Evolutionary conservation across 2,888 invertebrate species (phyloP).

Genomic region (Caenorhabditis japonica): DNA sequence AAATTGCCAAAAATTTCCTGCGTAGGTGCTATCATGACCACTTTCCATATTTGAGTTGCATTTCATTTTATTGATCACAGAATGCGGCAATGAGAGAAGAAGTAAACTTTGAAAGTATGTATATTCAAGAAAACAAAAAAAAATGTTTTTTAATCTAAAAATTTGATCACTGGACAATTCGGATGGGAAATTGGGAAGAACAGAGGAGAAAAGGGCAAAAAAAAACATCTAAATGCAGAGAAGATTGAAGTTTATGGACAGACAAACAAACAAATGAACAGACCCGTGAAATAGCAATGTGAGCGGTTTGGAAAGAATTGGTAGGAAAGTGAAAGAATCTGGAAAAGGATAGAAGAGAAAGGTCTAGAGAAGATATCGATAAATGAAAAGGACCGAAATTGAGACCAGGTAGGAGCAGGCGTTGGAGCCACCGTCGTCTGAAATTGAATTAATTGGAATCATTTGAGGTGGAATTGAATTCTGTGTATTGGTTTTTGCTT

Average conservation of each 20-base stretch:
- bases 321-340: slow-evolving; percentile 8
- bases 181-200: slow-evolving; percentile 2
- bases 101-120: too few species aligned
- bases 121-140: too few species aligned
- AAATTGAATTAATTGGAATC: too few species aligned
- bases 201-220: too few species aligned
- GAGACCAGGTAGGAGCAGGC: slow-evolving; percentile 29
- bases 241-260: slow-evolving; percentile 26
- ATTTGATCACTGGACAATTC: slow-evolving; percentile 30
- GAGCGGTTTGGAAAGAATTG: slow-evolving; percentile 43
- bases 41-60: too few species aligned
- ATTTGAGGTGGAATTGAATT: too few species aligned
- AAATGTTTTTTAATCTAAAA: slow-evolving; percentile 26
- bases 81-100: slow-evolving; percentile 13
- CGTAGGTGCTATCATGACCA: too few species aligned
- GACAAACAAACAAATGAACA: slow-evolving; percentile 9
- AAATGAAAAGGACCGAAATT: slow-evolving; percentile 58
- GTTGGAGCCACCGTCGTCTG: slow-evolving; percentile 49
- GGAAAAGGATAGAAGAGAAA: slow-evolving; percentile 1
- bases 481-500: neutral
- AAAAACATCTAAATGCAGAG: slow-evolving; percentile 11
- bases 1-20: too few species aligned
- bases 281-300: slow-evolving; percentile 35
- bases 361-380: slow-evolving; percentile 55
- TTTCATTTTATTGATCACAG: slow-evolving; percentile 34